Percentiles rank a stretch among this genome's conserved stretches.
Conservation (phyloP, 2,888 invertebrate species). For the Euproctis similis region DNA sequence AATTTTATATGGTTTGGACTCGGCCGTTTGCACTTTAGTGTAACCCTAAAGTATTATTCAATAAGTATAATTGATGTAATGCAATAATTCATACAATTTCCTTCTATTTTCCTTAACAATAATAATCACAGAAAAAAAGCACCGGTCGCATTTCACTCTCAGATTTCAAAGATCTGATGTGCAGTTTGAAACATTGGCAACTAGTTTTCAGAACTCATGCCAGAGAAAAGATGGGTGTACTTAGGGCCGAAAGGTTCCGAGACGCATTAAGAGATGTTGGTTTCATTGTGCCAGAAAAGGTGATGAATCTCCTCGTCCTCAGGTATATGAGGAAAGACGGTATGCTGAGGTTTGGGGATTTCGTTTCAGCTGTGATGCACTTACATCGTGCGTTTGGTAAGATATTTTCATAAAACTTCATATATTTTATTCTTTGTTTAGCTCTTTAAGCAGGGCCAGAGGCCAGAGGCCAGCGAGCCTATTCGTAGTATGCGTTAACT, state of each 20-base stretch:
- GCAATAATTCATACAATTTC: too few relatives aligned
- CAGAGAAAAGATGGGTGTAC: slow-evolving; percentile 91
- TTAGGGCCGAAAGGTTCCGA: slow-evolving; percentile 88
- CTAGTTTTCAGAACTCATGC: slow-evolving; percentile 91
- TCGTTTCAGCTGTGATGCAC: slow-evolving; percentile 91
- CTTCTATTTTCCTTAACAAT: slow-evolving; percentile 38
- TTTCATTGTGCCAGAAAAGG: slow-evolving; percentile 89
- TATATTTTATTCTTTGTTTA: too few relatives aligned
- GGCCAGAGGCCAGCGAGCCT: too few relatives aligned
- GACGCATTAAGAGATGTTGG: slow-evolving; percentile 92
- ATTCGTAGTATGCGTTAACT: too few relatives aligned
- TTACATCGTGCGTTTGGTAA: slow-evolving; percentile 92
- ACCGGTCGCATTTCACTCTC: slow-evolving; percentile 87
- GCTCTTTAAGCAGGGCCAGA: too few relatives aligned
- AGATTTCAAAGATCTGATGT: slow-evolving; percentile 94
- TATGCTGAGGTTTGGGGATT: slow-evolving; percentile 92
- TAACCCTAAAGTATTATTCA: too few relatives aligned
- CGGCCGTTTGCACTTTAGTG: too few relatives aligned
- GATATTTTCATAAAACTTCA: too few relatives aligned
- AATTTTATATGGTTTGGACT: too few relatives aligned
- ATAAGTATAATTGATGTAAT: too few relatives aligned
- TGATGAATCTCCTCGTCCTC: slow-evolving; percentile 86
- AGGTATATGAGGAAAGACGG: slow-evolving; percentile 95
- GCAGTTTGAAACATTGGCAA: slow-evolving; percentile 93
- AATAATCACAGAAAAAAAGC: slow-evolving; percentile 77